These are phyloP conservation scores for Drosophila insularis DNA, from an alignment of 1,140 invertebrate genomes.

Conservation along the genomic window DNA sequence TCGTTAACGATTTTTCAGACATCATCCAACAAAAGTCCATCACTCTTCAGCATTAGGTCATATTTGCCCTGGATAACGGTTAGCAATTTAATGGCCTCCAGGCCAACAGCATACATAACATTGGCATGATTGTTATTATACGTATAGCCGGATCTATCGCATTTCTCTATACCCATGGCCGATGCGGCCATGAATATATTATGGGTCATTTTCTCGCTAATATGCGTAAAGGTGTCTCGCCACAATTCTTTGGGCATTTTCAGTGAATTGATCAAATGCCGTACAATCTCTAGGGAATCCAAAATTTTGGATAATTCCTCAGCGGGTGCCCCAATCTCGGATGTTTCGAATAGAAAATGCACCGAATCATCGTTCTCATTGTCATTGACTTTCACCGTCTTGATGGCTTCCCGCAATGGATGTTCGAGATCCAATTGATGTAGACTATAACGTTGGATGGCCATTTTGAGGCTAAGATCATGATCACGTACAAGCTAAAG, in stretches of 20 bases:
- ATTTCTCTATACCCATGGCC: not conserved
- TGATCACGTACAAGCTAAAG: not conserved
- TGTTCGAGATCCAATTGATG: conserved; percentile 20
- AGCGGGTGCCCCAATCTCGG: not conserved
- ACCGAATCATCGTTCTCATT: not conserved
- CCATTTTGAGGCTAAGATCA: not conserved
- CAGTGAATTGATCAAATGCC: not conserved
- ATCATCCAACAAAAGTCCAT: not conserved
- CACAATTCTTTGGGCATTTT: not conserved
- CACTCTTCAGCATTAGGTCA: not conserved
- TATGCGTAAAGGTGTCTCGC: not conserved
- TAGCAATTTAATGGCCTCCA: conserved; percentile 40
- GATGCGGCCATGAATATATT: conserved; percentile 8
- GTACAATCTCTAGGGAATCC: conserved; percentile 20
- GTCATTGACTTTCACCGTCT: not conserved
- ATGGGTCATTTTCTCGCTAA: conserved; percentile 25
- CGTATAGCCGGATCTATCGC: not conserved
- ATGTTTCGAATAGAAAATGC: not conserved
- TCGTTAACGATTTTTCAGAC: not conserved
- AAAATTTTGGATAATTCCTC: conserved; percentile 37
- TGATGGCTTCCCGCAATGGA: conserved; percentile 24
- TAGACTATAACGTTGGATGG: rapidly evolving
- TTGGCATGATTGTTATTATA: not conserved
- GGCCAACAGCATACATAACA: conserved; percentile 1
- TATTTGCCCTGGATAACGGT: conserved; percentile 33